These are phyloP conservation scores for Cryptoblepharus egeriae DNA, from an alignment of 2,797 vertebrate species.

Conservation along the genomic window DNA sequence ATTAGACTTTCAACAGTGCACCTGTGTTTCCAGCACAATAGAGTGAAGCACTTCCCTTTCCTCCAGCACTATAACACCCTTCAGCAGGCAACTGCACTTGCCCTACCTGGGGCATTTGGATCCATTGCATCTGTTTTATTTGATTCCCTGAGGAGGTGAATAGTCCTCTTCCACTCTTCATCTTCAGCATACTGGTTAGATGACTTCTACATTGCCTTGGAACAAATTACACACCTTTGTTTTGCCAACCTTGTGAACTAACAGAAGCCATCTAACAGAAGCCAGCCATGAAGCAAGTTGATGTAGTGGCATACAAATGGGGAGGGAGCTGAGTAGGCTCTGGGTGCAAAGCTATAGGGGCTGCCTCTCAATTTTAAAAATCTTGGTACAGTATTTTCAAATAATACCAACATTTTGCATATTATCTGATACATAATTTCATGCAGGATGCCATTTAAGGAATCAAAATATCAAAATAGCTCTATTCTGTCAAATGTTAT, in stretches of 20 bases:
- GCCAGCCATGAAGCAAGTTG: too few species aligned
- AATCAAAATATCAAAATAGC: too few species aligned
- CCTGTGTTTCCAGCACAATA: not conserved
- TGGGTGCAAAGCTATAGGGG: too few species aligned
- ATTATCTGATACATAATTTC: too few species aligned
- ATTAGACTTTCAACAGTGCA: fast-evolving
- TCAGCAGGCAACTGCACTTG: not conserved
- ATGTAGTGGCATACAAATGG: too few species aligned
- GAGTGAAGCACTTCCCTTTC: constrained; percentile 6
- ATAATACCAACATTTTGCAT: too few species aligned
- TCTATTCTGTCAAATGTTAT: too few species aligned
- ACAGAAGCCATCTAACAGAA: too few species aligned
- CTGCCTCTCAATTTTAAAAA: too few species aligned
- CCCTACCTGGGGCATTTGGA: not conserved
- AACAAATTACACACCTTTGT: not conserved
- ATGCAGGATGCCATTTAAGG: too few species aligned
- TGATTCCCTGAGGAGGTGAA: not conserved
- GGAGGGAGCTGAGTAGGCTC: too few species aligned
- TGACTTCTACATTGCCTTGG: not conserved
- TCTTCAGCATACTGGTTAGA: not conserved
- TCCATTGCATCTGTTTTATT: not conserved
- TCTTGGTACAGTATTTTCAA: too few species aligned
- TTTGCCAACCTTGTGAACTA: not conserved
- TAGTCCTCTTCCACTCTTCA: not conserved
- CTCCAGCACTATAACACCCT: not conserved